Evolutionary conservation across 2,113 vertebrate species (phyloP), one percentile per base, ranked within the genome.

Genomic region (Petrocephalus microphthalmus): DNA sequence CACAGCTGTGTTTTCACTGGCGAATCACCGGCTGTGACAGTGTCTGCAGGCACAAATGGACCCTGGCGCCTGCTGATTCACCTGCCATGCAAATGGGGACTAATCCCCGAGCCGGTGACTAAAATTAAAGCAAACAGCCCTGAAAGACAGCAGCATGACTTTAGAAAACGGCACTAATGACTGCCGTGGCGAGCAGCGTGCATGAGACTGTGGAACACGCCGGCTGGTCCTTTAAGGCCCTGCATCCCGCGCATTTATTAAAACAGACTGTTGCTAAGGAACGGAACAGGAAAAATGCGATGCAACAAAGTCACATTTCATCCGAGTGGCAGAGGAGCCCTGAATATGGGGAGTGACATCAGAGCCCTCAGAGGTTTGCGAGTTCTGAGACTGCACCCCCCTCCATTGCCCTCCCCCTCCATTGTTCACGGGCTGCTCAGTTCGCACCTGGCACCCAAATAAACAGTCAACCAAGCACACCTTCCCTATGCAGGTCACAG

Each of bases 211-310:
- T 8, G 60, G 88, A 47, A 85, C 85, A 91, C 29, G 29, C 29
- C 90, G 89, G 91, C 71, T 85, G 87, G 33, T 51, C 87, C 87
- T 89, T 64, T 84, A 89, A 90, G 47, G 11, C 86, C 33, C 84
- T 86, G 25, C 45, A 88, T 57, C 84, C 88, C 88, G 82, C 92
- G 90, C 93, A 91, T 91, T 91, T 90, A 83, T 47, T 89, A 87
- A 93, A 89, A 51, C 54, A 56, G 52, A 3, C 49, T 91, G 95
- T 95, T 95, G 94, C 94, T 94, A 94, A 93, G 95, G 90, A 94
- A 95, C 94, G 91, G 88, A 90, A 22, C 17, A 56, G 13, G 37
- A 87, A 81, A 22, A 56, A 51, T 7, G 53, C 6, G 53, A 89
- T 54, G 49, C 29, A 85, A 5, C 37, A 49, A 85, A 56, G 71